Percentiles rank a stretch among this genome's conserved stretches.
Conservation (phyloP, 2,113 vertebrate genomes). For the Rattus norvegicus region DNA sequence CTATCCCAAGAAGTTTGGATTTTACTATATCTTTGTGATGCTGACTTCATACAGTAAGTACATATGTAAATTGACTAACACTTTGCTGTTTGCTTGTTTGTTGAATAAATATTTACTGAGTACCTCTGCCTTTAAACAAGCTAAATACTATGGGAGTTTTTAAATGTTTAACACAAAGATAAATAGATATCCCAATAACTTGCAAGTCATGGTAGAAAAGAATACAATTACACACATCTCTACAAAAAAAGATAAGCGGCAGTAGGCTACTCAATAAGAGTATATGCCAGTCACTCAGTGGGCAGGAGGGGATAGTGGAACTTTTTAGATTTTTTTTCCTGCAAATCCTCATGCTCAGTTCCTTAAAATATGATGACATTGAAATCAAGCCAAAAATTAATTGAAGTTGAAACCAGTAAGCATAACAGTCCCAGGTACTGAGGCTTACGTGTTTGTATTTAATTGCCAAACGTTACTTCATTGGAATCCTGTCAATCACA, state of each 20-base stretch:
- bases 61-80: neutral
- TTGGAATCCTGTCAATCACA: constrained; percentile 52
- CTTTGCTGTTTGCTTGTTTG: neutral
- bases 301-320: neutral
- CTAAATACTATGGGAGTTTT: neutral
- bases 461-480: constrained; percentile 54
- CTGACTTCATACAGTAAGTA: neutral
- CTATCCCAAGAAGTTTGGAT: neutral
- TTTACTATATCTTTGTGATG: neutral
- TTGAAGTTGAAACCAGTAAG: constrained; percentile 51
- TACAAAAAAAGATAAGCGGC: neutral
- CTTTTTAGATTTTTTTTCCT: constrained; percentile 31
- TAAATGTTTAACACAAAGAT: constrained; percentile 48
- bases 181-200: neutral
- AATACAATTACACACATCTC: neutral
- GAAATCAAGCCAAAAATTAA: constrained; percentile 60
- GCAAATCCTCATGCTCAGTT: constrained; percentile 2
- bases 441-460: constrained; percentile 13
- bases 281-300: neutral
- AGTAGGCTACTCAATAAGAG: neutral
- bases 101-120: constrained; percentile 50
- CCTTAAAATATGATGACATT: constrained; percentile 55
- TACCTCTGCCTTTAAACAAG: neutral
- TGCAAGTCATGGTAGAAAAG: neutral
- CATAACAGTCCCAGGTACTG: neutral